Evolutionary conservation across 2,888 invertebrate genomes (phyloP).

Genomic region (Chelonus formosanus): DNA sequence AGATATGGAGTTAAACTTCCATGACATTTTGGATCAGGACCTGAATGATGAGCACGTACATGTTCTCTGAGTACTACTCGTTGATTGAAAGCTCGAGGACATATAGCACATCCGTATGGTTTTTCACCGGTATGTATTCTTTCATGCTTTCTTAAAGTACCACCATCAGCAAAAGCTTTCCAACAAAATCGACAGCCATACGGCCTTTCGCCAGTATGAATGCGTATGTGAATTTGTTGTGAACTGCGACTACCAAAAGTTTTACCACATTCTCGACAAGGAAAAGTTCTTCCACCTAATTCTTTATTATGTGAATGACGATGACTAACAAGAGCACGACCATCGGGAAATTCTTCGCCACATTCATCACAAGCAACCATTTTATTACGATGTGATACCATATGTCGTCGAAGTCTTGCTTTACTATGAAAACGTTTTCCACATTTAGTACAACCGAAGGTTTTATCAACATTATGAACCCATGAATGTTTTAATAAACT

Average conservation of each 20-base stretch:
- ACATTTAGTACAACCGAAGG: slow-evolving; percentile 74
- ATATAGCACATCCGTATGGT: slow-evolving; percentile 87
- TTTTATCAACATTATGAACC: slow-evolving; percentile 74
- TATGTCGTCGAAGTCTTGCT: slow-evolving; percentile 71
- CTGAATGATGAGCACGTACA: slow-evolving; percentile 86
- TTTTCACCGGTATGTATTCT: slow-evolving; percentile 87
- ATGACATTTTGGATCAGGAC: slow-evolving; percentile 75
- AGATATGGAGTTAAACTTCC: slow-evolving; percentile 74
- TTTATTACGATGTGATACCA: slow-evolving; percentile 77
- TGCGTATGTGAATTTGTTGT: slow-evolving; percentile 86
- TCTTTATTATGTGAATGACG: slow-evolving; percentile 72
- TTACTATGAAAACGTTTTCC: slow-evolving; percentile 78
- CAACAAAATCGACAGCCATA: slow-evolving; percentile 87
- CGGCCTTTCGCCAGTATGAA: slow-evolving; percentile 85
- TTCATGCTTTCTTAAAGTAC: slow-evolving; percentile 85
- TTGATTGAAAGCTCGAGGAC: slow-evolving; percentile 87
- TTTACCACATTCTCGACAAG: slow-evolving; percentile 85
- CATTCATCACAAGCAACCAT: slow-evolving; percentile 76
- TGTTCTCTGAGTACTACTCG: slow-evolving; percentile 85
- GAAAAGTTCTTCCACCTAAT: slow-evolving; percentile 74
- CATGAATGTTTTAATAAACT: slow-evolving; percentile 75
- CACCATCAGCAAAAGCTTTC: slow-evolving; percentile 90
- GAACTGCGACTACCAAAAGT: slow-evolving; percentile 87
- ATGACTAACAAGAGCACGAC: slow-evolving; percentile 75
- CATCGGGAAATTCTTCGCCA: slow-evolving; percentile 76